Base-by-base conservation (phyloP, 2,797 vertebrate species). In the Eospalax fontanierii region DNA sequence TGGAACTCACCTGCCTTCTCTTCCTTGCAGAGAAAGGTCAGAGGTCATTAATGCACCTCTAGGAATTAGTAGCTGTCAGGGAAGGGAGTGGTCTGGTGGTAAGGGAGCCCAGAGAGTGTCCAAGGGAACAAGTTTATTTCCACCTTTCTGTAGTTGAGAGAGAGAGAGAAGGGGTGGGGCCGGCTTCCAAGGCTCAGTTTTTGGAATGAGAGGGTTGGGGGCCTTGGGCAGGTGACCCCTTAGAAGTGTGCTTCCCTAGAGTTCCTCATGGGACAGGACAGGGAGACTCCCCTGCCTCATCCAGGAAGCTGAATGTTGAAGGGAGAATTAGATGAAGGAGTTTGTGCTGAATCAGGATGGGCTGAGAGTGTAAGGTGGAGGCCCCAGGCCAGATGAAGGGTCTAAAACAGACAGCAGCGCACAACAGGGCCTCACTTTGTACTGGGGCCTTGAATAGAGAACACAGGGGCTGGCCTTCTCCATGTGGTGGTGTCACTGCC, bases 311-410 rank as follows among this genome's bases (percentile, higher is more conserved):
- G 4, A 43, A 11, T 65, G 57, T 12, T 43, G 75, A 76, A 84
- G 57, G 26, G 74, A 43, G 38, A 40, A 33, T 46, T 38, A 35
- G 57, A 68, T 33, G 50, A 85, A 90, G 22, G 18, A 59, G 61
- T 82, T 76, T 81, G 87, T 94, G 87, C 70, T 94, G 80, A 94
- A 70, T 96, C 89, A 95, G 94, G 82, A 38, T 78, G 68, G 28
- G 35, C 0, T 40, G 28, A 59, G 43, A 1, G n/a, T 75, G 46
- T 66, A 88, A 96, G 16, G 71, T 43, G 54, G 84, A 89, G 78
- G 35, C 50, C 40, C 38, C 54, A 28, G 50, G n/a, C n/a, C 6
- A n/a, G 19, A n/a, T 22, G 38, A 10, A 70, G 43, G 75, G 12
- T 33, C 65, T 71, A 46, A 54, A 54, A 43, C 65, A 59, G 57